Evolutionary conservation across 2,888 invertebrate genomes (phyloP).

Genomic region (Megaustenia siamemsis): DNA sequence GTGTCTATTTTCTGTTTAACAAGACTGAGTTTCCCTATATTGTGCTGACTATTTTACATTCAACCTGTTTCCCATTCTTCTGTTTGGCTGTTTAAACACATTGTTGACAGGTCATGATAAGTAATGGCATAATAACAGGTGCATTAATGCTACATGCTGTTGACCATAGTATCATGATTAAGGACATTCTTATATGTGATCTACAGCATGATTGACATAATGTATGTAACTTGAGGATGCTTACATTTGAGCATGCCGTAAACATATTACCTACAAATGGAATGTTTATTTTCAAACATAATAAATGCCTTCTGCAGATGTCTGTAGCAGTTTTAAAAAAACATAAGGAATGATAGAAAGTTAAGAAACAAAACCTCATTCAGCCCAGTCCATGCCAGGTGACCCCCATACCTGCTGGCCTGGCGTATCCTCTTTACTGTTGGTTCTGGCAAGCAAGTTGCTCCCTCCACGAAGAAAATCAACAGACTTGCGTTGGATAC

Average conservation of each 20-base stretch:
- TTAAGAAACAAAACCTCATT: neutral
- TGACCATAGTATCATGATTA: neutral
- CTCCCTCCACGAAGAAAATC: slow-evolving; percentile 75
- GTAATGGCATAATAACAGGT: neutral
- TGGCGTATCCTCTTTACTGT: slow-evolving; percentile 73
- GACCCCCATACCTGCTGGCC: slow-evolving; percentile 50
- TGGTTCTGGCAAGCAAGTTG: slow-evolving; percentile 70
- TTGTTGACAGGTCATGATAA: too few species aligned
- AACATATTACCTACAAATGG: neutral
- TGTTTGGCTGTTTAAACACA: too few species aligned
- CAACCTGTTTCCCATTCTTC: too few species aligned
- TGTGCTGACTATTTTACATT: too few species aligned
- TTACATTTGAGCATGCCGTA: slow-evolving; percentile 16
- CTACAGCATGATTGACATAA: neutral
- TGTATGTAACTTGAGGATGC: slow-evolving; percentile 1
- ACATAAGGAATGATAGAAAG: neutral
- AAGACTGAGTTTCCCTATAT: too few species aligned
- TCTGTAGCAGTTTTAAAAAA: neutral
- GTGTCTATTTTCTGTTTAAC: too few species aligned
- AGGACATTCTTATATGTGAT: neutral
- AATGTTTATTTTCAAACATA: neutral
- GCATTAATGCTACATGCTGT: slow-evolving; percentile 1
- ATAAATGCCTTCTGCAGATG: neutral
- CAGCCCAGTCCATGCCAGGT: slow-evolving; percentile 40
- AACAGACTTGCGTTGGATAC: slow-evolving; percentile 74